Percentiles rank a stretch among this genome's conserved stretches.
Evolutionary conservation across 2,113 vertebrate genomes (phyloP).

Genomic region (Zeus faber): DNA sequence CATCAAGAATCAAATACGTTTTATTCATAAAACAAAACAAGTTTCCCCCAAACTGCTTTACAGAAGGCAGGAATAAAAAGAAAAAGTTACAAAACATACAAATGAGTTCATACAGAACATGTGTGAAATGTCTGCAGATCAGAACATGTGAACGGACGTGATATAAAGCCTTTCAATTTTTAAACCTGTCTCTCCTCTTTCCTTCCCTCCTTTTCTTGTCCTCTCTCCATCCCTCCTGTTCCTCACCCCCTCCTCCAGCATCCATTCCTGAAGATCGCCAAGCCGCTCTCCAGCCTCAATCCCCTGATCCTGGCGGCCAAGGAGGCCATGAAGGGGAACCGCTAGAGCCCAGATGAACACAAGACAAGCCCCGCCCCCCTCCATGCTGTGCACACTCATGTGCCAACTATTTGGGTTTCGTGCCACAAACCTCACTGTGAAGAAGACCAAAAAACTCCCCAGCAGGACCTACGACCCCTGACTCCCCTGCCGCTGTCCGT

Average conservation of each 20-base stretch:
- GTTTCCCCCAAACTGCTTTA: no score
- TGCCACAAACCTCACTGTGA: conserved; percentile 68
- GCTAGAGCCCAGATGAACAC: conserved; percentile 79
- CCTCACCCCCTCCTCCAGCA: conserved; percentile 73
- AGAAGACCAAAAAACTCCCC: conserved; percentile 63
- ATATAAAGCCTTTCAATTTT: no score
- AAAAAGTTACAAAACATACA: no score
- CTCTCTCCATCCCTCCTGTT: conserved; percentile 19
- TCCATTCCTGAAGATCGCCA: conserved; percentile 97
- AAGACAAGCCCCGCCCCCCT: conserved; percentile 31
- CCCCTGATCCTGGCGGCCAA: conserved; percentile 98
- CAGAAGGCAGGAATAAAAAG: no score
- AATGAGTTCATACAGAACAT: no score
- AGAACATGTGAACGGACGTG: no score
- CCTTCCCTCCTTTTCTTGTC: neutral
- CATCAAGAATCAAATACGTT: no score
- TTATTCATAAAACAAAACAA: no score
- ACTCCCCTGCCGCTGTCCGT: conserved; percentile 60
- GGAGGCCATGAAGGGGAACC: conserved; percentile 98
- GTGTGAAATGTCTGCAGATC: no score
- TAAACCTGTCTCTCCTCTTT: no score
- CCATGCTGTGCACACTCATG: conserved; percentile 61
- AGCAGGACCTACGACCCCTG: conserved; percentile 28
- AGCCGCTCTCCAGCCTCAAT: conserved; percentile 96
- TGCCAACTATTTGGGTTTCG: conserved; percentile 54